Percentiles rank a stretch among this genome's conserved stretches.
These are phyloP conservation scores for Epinephelus cyanopodus DNA, from an alignment of 2,113 vertebrate genomes.

Conservation along the genomic window DNA sequence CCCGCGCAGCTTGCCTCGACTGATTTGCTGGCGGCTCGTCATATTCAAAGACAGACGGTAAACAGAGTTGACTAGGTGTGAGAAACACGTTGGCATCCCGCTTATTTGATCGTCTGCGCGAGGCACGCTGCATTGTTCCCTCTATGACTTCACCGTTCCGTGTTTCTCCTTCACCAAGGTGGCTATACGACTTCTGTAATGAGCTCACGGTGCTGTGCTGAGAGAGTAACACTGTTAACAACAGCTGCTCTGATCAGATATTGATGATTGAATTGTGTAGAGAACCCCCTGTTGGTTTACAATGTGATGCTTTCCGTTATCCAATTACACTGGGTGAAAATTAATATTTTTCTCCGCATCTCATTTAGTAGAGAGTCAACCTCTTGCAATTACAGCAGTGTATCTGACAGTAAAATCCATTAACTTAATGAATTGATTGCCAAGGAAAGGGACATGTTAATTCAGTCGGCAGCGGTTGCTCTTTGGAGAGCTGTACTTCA, in stretches of 20 bases:
- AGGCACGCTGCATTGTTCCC: background rate
- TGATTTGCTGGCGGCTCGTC: slow-evolving; percentile 34
- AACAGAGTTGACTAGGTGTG: slow-evolving; percentile 42
- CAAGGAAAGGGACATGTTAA: slow-evolving; percentile 49
- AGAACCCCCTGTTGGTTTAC: slow-evolving; percentile 34
- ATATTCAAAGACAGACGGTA: slow-evolving; percentile 16
- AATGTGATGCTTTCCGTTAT: slow-evolving; percentile 33
- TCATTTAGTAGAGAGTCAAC: slow-evolving; percentile 55
- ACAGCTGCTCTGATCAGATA: slow-evolving; percentile 59
- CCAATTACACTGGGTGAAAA: slow-evolving; percentile 50
- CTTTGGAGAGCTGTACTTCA: slow-evolving; percentile 38
- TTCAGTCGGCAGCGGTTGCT: slow-evolving; percentile 38
- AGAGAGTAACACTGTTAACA: slow-evolving; percentile 33
- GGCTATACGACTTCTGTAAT: slow-evolving; percentile 18
- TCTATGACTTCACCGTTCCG: slow-evolving; percentile 1
- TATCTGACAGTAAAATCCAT: slow-evolving; percentile 62
- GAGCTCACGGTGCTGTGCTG: slow-evolving; percentile 9
- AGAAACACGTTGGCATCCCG: slow-evolving; percentile 36
- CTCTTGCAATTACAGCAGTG: slow-evolving; percentile 49
- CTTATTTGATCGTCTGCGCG: slow-evolving; percentile 44
- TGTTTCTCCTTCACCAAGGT: slow-evolving; percentile 28
- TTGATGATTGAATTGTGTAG: slow-evolving; percentile 50
- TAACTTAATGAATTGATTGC: slow-evolving; percentile 63
- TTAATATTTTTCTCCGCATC: slow-evolving; percentile 52
- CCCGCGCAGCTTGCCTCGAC: background rate